Conservation (phyloP, 2,113 vertebrate species). For the Lanius collurio region DNA sequence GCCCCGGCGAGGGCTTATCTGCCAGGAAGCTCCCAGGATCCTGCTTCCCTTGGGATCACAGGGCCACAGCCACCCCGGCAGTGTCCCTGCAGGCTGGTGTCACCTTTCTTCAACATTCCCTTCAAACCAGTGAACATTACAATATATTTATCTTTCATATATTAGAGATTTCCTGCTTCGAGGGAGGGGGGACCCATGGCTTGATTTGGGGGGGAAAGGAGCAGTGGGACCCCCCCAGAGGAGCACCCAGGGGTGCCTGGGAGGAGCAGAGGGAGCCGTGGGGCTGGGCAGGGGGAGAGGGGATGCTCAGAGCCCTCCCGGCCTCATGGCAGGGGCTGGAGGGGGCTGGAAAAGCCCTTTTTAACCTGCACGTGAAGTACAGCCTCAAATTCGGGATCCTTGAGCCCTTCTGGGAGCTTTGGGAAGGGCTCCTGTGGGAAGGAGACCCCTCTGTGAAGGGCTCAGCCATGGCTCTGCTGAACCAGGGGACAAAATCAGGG, state of each 20-base stretch:
- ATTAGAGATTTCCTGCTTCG: slow-evolving; percentile 39
- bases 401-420: background rate
- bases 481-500: background rate
- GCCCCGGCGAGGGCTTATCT: background rate
- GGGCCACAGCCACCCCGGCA: accelerated
- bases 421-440: background rate
- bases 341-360: background rate
- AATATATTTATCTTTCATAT: slow-evolving; percentile 53
- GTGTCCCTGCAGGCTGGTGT: background rate
- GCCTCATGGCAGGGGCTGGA: accelerated
- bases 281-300: background rate
- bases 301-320: background rate
- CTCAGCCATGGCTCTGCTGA: background rate
- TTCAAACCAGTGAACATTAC: slow-evolving; percentile 39
- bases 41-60: background rate
- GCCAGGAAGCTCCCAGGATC: background rate
- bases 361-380: background rate
- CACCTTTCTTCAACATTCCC: slow-evolving; percentile 39
- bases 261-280: background rate
- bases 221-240: background rate
- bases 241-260: background rate
- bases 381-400: background rate
- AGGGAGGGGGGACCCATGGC: background rate
- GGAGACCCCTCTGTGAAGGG: background rate
- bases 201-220: background rate